A percentile compares a stretch with the other conserved stretches of the same genome.
Evolutionary conservation across 2,113 vertebrate species (phyloP).

Genomic region (Cochlearius cochlearius): DNA sequence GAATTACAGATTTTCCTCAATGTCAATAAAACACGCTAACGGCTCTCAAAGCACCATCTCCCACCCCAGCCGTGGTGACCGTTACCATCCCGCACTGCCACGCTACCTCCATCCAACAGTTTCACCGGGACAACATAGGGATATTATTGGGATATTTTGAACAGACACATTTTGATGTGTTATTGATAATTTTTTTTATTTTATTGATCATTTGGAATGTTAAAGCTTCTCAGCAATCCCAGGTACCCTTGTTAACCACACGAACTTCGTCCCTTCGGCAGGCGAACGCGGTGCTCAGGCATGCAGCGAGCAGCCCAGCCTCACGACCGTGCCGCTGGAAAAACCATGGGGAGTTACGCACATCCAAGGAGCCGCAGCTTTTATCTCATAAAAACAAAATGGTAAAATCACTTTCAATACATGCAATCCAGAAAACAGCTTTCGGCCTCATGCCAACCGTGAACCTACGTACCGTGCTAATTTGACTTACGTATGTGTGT

Average conservation of each 20-base stretch:
- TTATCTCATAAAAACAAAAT: not conserved
- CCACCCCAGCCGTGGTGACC: not conserved
- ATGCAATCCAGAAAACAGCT: not conserved
- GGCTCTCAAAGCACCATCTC: not conserved
- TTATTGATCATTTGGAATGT: not conserved
- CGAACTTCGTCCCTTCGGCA: not conserved
- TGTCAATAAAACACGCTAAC: not conserved
- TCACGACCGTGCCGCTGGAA: accelerated
- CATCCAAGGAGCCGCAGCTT: not conserved
- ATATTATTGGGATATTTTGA: not conserved
- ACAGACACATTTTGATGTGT: no score
- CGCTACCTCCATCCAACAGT: not conserved
- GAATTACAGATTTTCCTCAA: not conserved
- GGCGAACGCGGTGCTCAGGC: not conserved
- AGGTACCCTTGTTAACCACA: not conserved
- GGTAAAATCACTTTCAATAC: not conserved
- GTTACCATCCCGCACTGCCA: accelerated
- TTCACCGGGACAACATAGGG: not conserved
- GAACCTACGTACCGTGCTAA: not conserved
- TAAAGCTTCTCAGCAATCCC: not conserved
- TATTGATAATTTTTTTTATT: no score
- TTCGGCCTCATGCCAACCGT: not conserved
- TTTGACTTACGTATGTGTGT: not conserved
- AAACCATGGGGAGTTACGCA: not conserved
- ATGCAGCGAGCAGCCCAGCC: not conserved